phyloP scores from a whole-genome alignment of 1,140 invertebrate genomes.

The Calephelis virginiensis region DNA sequence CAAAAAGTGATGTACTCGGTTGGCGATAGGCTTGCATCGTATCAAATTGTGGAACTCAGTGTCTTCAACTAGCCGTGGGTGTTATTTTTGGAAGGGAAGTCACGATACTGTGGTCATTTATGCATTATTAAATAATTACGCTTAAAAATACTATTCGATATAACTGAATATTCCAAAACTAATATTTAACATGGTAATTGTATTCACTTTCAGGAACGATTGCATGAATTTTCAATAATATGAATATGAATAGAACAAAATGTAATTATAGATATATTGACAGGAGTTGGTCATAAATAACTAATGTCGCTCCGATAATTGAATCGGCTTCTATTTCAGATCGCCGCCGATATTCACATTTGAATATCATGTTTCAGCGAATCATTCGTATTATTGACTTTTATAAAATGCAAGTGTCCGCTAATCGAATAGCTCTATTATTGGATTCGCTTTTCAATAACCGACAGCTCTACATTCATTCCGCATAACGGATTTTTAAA shows the following conservation, averaged over 20 bases:
- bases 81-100: too few species aligned
- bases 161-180: too few species aligned
- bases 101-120: too few species aligned
- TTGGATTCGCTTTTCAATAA: conserved; percentile 2
- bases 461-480: background rate
- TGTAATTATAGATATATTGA: background rate
- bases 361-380: conserved; percentile 13
- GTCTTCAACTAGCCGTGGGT: too few species aligned
- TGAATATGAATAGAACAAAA: background rate
- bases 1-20: too few species aligned
- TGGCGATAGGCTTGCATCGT: too few species aligned
- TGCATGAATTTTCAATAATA: background rate
- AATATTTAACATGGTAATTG: too few species aligned
- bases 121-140: too few species aligned
- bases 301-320: conserved; percentile 9
- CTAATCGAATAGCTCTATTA: background rate
- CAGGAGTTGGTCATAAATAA: background rate
- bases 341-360: conserved; percentile 11
- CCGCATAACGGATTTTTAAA: background rate
- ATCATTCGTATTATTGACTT: conserved; percentile 15
- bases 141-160: too few species aligned
- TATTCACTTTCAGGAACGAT: too few species aligned
- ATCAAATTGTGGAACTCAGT: too few species aligned
- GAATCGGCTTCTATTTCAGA: conserved; percentile 6
- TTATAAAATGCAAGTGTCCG: conserved; percentile 13